Evolutionary conservation across 2,113 vertebrate genomes (phyloP), one percentile per base, ranked within the genome.

Genomic region (Cheirogaleus medius): DNA sequence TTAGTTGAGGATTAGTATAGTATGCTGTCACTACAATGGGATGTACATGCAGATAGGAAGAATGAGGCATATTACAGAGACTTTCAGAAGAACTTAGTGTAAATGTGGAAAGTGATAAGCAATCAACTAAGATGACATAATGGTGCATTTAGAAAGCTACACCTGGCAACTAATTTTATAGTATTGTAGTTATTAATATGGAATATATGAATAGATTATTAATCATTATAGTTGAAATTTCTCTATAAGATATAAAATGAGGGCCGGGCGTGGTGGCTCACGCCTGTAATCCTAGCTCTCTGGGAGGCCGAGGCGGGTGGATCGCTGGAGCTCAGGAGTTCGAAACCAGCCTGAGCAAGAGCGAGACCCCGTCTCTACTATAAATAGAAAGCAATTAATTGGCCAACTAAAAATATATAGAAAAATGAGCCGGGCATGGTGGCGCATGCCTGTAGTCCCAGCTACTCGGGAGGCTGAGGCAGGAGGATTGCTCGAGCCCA

Each of bases 61-160:
- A 88, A 88, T 60, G 44, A 58, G 49, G 39, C 5, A 73, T 87
- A 13, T 89, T 86, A 60, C 39, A 42, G 39, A 92, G 49, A 92
- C 88, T 17, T 54, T 54, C 52, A 81, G 37, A 74, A 90, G 44
- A 91, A 64, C 39, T 85, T 77, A 80, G 39, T 86, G 66, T 82
- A 85, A 87, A 63, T 92, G 42, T 87, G 49, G 47, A 64, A 68
- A 23, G 44, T 83, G 54, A 42, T 78, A 14, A 29, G 87, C 90
- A 77, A 76, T 93, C 47, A 94, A 81, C 90, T 90, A 18, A 47
- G 69, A 63, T 87, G 60, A 78, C 44, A 77, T 81, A 73, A 10
- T 74, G 63, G 63, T 87, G 10, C n/a, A 73, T 95, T 96, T 93
- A 71, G 47, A 87, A 89, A 96, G 39, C 42, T n/a, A 77, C 20